These are phyloP conservation scores for Cremastobaeus sp. DNA, from an alignment of 2,888 invertebrate genomes.

Conservation along the genomic window DNA sequence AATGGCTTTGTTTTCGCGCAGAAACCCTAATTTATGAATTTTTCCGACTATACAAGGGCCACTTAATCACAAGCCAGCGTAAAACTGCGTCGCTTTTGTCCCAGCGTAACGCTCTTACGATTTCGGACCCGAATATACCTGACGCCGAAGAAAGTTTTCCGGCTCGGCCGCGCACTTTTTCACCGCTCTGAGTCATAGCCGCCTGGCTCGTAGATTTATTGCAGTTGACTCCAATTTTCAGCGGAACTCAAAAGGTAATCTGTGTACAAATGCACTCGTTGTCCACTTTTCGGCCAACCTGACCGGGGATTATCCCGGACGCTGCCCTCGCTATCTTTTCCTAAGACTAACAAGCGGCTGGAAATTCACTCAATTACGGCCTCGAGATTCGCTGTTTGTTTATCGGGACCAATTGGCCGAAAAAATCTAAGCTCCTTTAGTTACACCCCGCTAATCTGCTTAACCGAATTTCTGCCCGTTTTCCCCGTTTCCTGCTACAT, in stretches of 20 bases:
- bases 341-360: too few relatives aligned
- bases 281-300: too few relatives aligned
- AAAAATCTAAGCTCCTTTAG: not conserved
- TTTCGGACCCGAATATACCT: constrained; percentile 17
- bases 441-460: constrained; percentile 9
- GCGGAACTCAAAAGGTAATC: constrained; percentile 12
- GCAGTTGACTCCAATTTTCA: constrained; percentile 10
- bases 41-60: too few relatives aligned
- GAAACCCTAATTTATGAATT: too few relatives aligned
- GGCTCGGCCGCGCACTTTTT: constrained; percentile 5
- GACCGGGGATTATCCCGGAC: too few relatives aligned
- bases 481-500: constrained; percentile 2
- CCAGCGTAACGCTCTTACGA: not conserved
- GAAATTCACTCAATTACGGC: too few relatives aligned
- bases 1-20: too few relatives aligned
- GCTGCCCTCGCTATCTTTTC: too few relatives aligned
- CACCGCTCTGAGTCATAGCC: constrained; percentile 6
- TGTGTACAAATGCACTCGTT: constrained; percentile 5
- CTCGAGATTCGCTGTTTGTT: constrained; percentile 30
- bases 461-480: not conserved
- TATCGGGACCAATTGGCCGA: constrained; percentile 10
- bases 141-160: constrained; percentile 29
- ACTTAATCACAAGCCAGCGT: too few relatives aligned
- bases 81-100: too few relatives aligned
- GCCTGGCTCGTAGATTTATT: constrained; percentile 26